These are phyloP conservation scores for Bugulina stolonifera DNA, from an alignment of 2,888 invertebrate genomes.

Conservation along the genomic window DNA sequence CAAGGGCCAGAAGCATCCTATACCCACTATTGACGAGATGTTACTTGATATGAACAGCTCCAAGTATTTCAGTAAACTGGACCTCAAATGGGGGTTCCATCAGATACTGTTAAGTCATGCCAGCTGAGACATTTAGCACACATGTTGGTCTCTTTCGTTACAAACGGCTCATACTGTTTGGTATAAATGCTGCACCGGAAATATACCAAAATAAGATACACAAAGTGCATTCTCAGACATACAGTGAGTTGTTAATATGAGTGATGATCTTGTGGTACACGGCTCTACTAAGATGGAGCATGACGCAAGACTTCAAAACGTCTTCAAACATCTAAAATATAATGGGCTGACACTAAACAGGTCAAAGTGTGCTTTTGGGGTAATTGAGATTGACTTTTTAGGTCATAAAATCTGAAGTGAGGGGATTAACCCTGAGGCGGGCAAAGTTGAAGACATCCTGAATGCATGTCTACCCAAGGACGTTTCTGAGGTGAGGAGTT, in stretches of 20 bases:
- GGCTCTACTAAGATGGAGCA: background rate
- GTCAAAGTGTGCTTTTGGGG: background rate
- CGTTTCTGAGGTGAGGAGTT: background rate
- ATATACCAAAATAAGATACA: slow-evolving; percentile 8
- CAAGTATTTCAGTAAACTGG: background rate
- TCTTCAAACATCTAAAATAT: background rate
- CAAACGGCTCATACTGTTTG: background rate
- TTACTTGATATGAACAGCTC: background rate
- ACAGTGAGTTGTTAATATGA: background rate
- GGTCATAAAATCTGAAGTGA: background rate
- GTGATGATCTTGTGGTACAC: background rate
- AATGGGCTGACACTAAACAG: background rate
- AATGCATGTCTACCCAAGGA: background rate
- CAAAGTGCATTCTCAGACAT: background rate
- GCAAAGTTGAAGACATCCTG: background rate
- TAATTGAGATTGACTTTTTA: background rate
- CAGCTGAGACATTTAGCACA: background rate
- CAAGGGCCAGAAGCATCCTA: background rate
- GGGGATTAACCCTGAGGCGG: background rate
- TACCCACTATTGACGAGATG: slow-evolving; percentile 9
- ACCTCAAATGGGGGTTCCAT: background rate
- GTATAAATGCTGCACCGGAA: background rate
- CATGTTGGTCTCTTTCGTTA: slow-evolving; percentile 16
- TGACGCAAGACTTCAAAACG: background rate
- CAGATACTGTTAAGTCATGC: background rate